These are phyloP conservation scores for Augochlora pura DNA, from an alignment of 1,140 invertebrate species.

Conservation along the genomic window DNA sequence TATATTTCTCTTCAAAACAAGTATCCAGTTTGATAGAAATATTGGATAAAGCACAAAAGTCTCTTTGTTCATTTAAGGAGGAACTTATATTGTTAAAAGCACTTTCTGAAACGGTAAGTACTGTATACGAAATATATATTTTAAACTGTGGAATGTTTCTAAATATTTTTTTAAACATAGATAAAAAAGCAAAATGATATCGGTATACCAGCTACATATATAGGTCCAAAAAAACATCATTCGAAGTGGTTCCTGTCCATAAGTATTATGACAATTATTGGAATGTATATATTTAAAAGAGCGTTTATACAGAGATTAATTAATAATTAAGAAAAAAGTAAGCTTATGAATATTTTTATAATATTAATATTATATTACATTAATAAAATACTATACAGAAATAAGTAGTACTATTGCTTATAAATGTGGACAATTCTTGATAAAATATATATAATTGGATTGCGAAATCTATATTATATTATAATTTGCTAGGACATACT, in stretches of 20 bases:
- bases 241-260: constrained; percentile 65
- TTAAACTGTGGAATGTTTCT: constrained; percentile 9
- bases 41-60: constrained; percentile 58
- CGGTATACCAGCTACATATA: constrained; percentile 66
- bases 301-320: constrained; percentile 14
- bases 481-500: no score
- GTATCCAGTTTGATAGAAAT: constrained; percentile 58
- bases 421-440: constrained; percentile 20
- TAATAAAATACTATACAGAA: constrained; percentile 44
- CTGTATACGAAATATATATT: constrained; percentile 13
- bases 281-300: constrained; percentile 66
- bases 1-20: constrained; percentile 43
- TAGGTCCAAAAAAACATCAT: constrained; percentile 60
- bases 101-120: constrained; percentile 64
- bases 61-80: constrained; percentile 61
- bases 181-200: constrained; percentile 62
- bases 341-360: background rate
- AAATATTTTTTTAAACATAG: constrained; percentile 55
- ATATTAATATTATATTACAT: background rate
- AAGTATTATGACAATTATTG: constrained; percentile 61
- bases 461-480: no score
- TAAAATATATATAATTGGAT: background rate
- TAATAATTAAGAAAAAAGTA: background rate
- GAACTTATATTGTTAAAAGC: constrained; percentile 60
- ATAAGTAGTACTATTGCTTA: constrained; percentile 10